These are phyloP conservation scores for Idaea biselata DNA, from an alignment of 2,888 invertebrate species.

Conservation along the genomic window DNA sequence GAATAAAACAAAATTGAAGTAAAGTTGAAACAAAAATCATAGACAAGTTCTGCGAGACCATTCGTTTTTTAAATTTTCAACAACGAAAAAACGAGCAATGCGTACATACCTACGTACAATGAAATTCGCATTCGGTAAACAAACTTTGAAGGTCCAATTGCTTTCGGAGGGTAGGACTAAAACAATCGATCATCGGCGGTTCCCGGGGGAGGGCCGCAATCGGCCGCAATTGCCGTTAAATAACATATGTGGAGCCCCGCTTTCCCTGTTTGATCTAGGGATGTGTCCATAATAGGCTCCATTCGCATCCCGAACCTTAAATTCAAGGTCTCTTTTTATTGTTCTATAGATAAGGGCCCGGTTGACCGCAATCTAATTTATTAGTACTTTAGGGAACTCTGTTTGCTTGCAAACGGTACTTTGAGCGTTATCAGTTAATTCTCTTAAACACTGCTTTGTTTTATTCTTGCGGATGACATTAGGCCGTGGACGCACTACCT, in stretches of 20 bases:
- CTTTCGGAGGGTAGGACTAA: conserved; percentile 20
- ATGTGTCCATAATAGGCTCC: conserved; percentile 9
- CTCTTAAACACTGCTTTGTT: neutral
- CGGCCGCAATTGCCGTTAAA: conserved; percentile 46
- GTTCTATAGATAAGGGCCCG: conserved; percentile 4
- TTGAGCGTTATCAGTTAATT: neutral
- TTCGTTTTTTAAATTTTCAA: neutral
- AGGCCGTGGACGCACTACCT: too few relatives aligned
- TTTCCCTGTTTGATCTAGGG: conserved; percentile 19
- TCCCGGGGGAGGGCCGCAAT: conserved; percentile 35
- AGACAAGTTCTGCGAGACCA: too few relatives aligned
- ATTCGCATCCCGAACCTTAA: conserved; percentile 1
- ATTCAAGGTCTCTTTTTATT: conserved; percentile 6
- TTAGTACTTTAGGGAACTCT: neutral
- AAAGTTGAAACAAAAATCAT: too few relatives aligned
- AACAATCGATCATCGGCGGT: conserved; percentile 30
- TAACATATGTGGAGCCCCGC: conserved; percentile 41
- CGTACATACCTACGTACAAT: neutral
- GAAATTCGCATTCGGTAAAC: neutral
- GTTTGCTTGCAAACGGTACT: neutral
- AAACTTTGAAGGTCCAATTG: conserved; percentile 2
- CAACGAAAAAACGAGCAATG: neutral
- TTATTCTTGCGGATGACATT: too few relatives aligned
- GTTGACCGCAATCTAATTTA: conserved; percentile 5
- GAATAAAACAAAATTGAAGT: too few relatives aligned